Base-by-base conservation (phyloP, 2,797 vertebrate species). In the Gallinago stenura region DNA sequence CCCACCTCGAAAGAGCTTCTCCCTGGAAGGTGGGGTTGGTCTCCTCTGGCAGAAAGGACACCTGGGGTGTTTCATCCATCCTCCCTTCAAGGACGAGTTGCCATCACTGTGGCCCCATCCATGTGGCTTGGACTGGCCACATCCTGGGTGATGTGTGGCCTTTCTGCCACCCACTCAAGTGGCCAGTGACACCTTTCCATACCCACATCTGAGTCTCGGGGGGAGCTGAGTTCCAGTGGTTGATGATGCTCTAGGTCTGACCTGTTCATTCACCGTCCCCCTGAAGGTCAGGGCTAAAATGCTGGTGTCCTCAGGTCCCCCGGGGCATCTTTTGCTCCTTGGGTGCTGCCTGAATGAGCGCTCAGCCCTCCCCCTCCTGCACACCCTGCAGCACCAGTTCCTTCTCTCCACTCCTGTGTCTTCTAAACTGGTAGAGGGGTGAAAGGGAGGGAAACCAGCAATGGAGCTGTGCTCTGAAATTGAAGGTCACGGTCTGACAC, bases 401-500 rank as follows among this genome's bases (percentile, higher is more conserved):
- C 54, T 83, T 43, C 61, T 82, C 88, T 83, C 69, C 10, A 0
- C 31, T 84, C 46, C 61, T 7, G 15, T 73, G 61, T 94, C 90
- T 92, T 93, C 87, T 83, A 77, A 93, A 79, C 39, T 88, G 18
- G 1, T 30, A 25, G 16, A 51, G 73, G 86, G 90, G 35, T 19
- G 51, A 43, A 53, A 61, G 90, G 65, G 57, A 46, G 43, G 37
- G 28, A 70, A 83, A 87, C 7, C 71, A 87, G 66, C 16, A 2
- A 22, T 26, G 45, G 83, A 70, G 56, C 77, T 92, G 77, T 82
- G 73, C 83, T 22, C 0, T 64, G 85, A 39, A 88, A 88, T 4
- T 50, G 94, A 51, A 92, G 83, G 66, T 94, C 83, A 35, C 43
- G 43, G 64, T 30, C 86, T 93, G 89, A 89, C 81, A 66, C 51